Evolutionary conservation across 2,797 vertebrate species (phyloP).

Genomic region (Pelodytes ibericus): DNA sequence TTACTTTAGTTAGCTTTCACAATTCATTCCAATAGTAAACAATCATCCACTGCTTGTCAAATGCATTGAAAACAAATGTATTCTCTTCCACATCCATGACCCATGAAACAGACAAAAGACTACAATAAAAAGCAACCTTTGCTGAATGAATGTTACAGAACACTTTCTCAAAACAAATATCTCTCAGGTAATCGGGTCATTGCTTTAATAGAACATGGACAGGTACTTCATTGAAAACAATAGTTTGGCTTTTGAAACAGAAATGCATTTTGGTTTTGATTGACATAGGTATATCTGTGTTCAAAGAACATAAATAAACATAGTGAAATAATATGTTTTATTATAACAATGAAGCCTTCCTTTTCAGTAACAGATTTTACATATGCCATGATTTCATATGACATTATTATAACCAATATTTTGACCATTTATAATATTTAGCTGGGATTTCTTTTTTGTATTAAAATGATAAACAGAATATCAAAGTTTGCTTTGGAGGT

Average conservation of each 20-base stretch:
- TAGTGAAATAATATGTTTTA: slow-evolving; percentile 3
- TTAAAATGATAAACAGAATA: no score
- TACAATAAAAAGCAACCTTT: not conserved
- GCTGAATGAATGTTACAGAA: not conserved
- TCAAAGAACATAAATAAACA: not conserved
- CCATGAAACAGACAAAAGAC: slow-evolving; percentile 18
- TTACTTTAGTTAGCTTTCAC: slow-evolving; percentile 11
- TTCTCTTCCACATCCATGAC: slow-evolving; percentile 8
- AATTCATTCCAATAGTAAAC: slow-evolving; percentile 1
- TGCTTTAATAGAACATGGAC: not conserved
- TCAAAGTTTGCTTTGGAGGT: no score
- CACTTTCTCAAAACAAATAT: not conserved
- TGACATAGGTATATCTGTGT: not conserved
- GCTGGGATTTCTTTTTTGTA: no score
- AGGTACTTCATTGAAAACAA: not conserved
- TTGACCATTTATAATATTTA: no score
- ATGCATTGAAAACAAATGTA: slow-evolving; percentile 27
- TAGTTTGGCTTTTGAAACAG: not conserved
- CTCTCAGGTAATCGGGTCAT: not conserved
- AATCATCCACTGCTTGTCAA: slow-evolving; percentile 4
- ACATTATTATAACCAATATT: slow-evolving; percentile 14
- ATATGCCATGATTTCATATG: slow-evolving; percentile 21
- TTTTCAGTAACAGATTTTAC: slow-evolving; percentile 25
- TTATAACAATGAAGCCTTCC: slow-evolving; percentile 23
- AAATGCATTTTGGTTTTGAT: no score